These are phyloP conservation scores for Scaptomyza montana DNA, from an alignment of 1,140 invertebrate genomes.

Conservation along the genomic window DNA sequence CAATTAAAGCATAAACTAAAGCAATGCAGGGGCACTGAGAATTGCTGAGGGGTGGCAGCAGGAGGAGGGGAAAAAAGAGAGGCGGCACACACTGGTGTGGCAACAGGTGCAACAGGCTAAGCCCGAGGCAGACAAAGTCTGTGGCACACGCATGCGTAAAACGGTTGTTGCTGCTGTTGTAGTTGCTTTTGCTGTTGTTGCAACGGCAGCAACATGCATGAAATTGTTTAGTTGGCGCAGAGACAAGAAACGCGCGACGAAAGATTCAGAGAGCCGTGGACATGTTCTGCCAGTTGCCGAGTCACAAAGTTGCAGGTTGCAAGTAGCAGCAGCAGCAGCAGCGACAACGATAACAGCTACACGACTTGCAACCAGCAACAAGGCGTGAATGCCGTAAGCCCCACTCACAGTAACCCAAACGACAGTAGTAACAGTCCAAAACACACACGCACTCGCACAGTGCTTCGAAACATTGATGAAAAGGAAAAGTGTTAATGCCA, in stretches of 20 bases:
- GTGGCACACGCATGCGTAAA: slow-evolving; percentile 77
- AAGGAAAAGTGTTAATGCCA: slow-evolving; percentile 28
- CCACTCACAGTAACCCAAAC: not conserved
- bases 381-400: slow-evolving; percentile 79
- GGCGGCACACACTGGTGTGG: slow-evolving; percentile 28
- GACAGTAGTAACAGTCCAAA: not conserved
- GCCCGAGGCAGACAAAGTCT: slow-evolving; percentile 14
- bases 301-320: slow-evolving; percentile 24
- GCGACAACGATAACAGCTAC: slow-evolving; percentile 73
- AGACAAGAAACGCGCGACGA: slow-evolving; percentile 37
- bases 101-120: slow-evolving; percentile 65
- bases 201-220: slow-evolving; percentile 71
- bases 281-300: slow-evolving; percentile 55
- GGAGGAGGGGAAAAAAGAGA: not conserved
- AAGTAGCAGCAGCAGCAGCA: slow-evolving; percentile 1
- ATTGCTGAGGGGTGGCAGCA: not conserved
- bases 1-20: slow-evolving; percentile 81
- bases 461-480: slow-evolving; percentile 7
- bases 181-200: slow-evolving; percentile 25
- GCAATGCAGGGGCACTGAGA: slow-evolving; percentile 37
- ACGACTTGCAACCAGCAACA: slow-evolving; percentile 65
- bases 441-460: slow-evolving; percentile 21
- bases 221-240: slow-evolving; percentile 54
- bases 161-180: slow-evolving; percentile 60
- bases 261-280: slow-evolving; percentile 32